A percentile compares a stretch with the other conserved stretches of the same genome.
Evolutionary conservation across 64 coral and sea anemone species (phyloP).

Genomic region (Pocillopora damicornis): DNA sequence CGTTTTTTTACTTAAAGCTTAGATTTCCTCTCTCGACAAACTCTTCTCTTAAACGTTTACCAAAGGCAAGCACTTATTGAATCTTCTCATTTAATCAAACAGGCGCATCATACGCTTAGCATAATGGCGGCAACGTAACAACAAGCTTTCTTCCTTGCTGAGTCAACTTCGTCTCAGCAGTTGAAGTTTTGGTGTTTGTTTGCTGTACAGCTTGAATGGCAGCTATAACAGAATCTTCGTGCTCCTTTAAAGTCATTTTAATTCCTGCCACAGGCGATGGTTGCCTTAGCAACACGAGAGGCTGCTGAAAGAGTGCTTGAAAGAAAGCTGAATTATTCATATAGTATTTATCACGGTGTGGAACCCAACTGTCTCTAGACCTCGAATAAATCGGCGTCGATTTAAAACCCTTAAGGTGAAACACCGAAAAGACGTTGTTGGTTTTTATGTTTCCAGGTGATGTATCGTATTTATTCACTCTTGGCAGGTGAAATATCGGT

Average conservation of each 20-base stretch:
- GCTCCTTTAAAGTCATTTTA: conserved; percentile 10
- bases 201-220: conserved; percentile 9
- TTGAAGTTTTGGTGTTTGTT: background rate
- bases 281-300: background rate
- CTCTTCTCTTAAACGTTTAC: no score
- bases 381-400: background rate
- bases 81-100: no score
- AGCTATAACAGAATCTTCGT: background rate
- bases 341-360: background rate
- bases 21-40: no score
- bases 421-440: background rate
- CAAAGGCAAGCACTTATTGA: no score
- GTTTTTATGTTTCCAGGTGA: background rate
- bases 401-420: background rate
- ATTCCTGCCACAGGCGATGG: conserved; percentile 20
- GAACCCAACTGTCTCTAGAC: conserved; percentile 4
- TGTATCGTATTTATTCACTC: conserved; percentile 19
- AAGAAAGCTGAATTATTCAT: conserved; percentile 12
- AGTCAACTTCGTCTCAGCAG: background rate
- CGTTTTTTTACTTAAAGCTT: no score
- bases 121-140: conserved; percentile 14
- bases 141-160: conserved; percentile 11
- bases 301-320: conserved; percentile 6
- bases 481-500: conserved; percentile 20
- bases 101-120: background rate